A percentile compares a stretch with the other conserved stretches of the same genome.
phyloP scores from a whole-genome alignment of 2,797 vertebrate genomes.

The Bradypodion ventrale region DNA sequence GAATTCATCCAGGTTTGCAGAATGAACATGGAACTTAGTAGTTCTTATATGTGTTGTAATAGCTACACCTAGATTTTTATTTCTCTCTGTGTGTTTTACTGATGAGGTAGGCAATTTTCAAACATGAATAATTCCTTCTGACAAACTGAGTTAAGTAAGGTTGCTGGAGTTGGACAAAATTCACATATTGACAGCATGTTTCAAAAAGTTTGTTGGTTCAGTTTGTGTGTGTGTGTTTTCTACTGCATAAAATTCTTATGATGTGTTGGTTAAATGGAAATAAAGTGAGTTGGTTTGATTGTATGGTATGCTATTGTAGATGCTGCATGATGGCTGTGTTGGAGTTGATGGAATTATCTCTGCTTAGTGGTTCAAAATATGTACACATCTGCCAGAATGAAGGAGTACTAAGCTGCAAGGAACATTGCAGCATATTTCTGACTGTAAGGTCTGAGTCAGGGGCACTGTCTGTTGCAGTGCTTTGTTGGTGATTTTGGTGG shows the following conservation, averaged over 20 bases:
- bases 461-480: background rate
- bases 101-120: too few species aligned
- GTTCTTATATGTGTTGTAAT: too few species aligned
- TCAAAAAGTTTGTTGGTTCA: background rate
- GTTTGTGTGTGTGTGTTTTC: background rate
- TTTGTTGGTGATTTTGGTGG: background rate
- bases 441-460: background rate
- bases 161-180: too few species aligned
- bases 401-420: background rate
- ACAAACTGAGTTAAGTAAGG: too few species aligned
- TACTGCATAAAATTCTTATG: background rate
- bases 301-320: background rate
- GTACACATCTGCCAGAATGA: background rate
- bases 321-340: too few species aligned
- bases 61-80: too few species aligned
- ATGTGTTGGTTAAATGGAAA: background rate
- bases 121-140: too few species aligned
- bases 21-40: too few species aligned
- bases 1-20: too few species aligned
- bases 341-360: background rate
- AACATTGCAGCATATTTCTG: background rate
- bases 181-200: background rate
- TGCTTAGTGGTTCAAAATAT: background rate
- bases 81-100: too few species aligned
- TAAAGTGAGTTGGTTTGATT: background rate